Evolutionary conservation across 2,113 vertebrate species (phyloP), one percentile per base, ranked within the genome.

Genomic region (Strix aluco): DNA sequence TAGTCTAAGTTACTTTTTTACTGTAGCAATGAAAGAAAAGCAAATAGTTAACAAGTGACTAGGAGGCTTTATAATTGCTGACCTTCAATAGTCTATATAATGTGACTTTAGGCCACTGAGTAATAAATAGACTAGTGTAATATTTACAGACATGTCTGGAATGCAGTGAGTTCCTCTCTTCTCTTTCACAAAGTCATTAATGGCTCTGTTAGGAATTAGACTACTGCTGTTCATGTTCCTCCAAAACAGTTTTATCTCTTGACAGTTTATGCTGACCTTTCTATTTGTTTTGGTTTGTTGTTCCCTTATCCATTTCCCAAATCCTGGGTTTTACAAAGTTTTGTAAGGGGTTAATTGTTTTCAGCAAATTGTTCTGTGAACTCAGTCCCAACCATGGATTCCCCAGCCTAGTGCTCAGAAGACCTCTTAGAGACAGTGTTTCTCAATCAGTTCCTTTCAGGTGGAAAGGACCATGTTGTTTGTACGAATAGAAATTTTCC

Each of bases 41-140:
- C 97, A 97, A 98, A 96, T 96, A 93, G 96, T 98, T 98, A 98
- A 97, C 90, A 96, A 97, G 90, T 96, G 94, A 94, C 96, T 75
- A 77, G 71, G 49, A 86, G 34, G 85, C 87, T 92, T 81, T 84
- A 44, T 95, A 96, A 95, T 61, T 88, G 81, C 82, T 98, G 95
- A 98, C 96, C 94, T 96, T 97, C 93, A 71, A 55, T 91, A 92
- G 72, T 97, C 90, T 96, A 90, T 90, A 65, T 75, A 92, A 89
- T 96, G 92, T 95, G 93, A 97, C 86, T 96, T 97, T 95, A 94
- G 95, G 91, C 93, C 81, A 88, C 81, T 67, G n/a, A 90, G 95
- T 92, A 94, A 97, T 97, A 94, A 95, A 97, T 71, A 97, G 90
- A 62, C 80, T 94, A 88, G 74, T 72, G 85, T 95, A 96, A 94